Evolutionary conservation across 2,888 invertebrate genomes (phyloP), one percentile per base, ranked within the genome.

Genomic region (Pomacea canaliculata): DNA sequence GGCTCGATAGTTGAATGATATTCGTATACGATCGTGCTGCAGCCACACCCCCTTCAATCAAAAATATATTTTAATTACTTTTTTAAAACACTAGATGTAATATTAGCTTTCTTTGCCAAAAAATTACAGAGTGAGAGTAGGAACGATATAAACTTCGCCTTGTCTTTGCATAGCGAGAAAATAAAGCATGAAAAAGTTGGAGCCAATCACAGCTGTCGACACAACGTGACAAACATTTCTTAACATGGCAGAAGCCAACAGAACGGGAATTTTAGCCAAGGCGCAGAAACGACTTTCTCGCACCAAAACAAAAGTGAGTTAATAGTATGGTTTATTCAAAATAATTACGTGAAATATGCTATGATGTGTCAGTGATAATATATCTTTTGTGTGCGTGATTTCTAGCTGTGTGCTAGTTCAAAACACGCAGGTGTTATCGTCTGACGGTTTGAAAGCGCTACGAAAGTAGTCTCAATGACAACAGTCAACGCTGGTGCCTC

Each of bases 191-290:
- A 56, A 56, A 56, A 66, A 48, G 56, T 77, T 70, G 60, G 51
- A 70, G 56, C 78, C 78, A 78, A 78, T 78, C 78, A 74, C 56
- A 75, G 60, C n/a, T 65, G 46, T 51, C 60, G 51, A 71, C 49
- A 60, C 75, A 71, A 63, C 27, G 65, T 66, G 56, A 62, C 74
- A 73, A 68, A 48, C 51, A 63, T 75, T 70, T 76, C 66, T 77
- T 73, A 79, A 77, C 77, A 79, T 79, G 79, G 79, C 79, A 76
- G 79, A 79, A 51, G 76, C 77, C 48, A 79, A 76, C 65, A 76
- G 68, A 70, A 69, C 74, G 23, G 79, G 79, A 73, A 77, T 79
- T 59, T 59, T 79, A 16, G 76, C 76, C 56, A 69, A 75, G 62
- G 79, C 79, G 51, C 79, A 79, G 69, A 79, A 77, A 71, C 79